Evolutionary conservation across 1,140 invertebrate genomes (phyloP).

Genomic region (Meteorus sp.): DNA sequence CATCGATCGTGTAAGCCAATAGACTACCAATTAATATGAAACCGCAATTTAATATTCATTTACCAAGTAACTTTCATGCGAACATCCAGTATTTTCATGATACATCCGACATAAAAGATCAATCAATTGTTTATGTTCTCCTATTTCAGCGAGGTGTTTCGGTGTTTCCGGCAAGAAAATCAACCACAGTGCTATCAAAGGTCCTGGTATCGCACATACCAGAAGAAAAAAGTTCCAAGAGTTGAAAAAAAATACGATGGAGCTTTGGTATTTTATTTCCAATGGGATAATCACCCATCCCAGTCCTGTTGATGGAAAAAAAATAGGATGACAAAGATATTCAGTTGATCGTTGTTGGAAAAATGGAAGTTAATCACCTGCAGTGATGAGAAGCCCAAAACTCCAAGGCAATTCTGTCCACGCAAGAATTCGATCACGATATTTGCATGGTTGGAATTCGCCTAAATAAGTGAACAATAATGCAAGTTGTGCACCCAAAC

Average conservation of each 20-base stretch:
- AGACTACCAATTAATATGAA: no score
- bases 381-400: constrained; percentile 41
- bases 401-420: constrained; percentile 53
- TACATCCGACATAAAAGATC: constrained; percentile 53
- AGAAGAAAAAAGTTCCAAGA: constrained; percentile 55
- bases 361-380: no score
- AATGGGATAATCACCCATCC: constrained; percentile 53
- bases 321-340: no score
- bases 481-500: constrained; percentile 46
- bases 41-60: constrained; percentile 23
- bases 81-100: constrained; percentile 48
- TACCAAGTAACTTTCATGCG: constrained; percentile 50
- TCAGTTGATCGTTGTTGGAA: no score
- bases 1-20: no score
- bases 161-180: constrained; percentile 65
- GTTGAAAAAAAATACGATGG: constrained; percentile 38
- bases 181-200: constrained; percentile 47
- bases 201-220: constrained; percentile 42
- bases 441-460: constrained; percentile 51
- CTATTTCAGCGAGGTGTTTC: constrained; percentile 60
- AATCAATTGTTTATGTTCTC: constrained; percentile 49
- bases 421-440: constrained; percentile 43
- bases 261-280: constrained; percentile 29
- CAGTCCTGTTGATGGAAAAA: constrained; percentile 37
- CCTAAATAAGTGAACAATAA: constrained; percentile 50